Evolutionary conservation across 1,140 invertebrate genomes (phyloP).

Genomic region (Halotydeus destructor): DNA sequence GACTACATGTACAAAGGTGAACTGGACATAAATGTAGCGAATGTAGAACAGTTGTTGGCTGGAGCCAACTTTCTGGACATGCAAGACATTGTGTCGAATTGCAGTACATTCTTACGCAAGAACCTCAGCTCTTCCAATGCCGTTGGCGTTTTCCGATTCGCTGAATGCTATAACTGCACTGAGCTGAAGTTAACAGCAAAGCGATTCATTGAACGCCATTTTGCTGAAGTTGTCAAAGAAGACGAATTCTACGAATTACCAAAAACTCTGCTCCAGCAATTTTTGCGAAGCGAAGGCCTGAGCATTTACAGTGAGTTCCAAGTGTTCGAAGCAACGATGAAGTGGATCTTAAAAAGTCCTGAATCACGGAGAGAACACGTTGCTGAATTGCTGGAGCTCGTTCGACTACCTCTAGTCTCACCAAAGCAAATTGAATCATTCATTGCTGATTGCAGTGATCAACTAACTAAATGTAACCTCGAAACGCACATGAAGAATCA

Average conservation of each 20-base stretch:
- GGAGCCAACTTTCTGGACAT: conserved; percentile 82
- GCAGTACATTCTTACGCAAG: conserved; percentile 59
- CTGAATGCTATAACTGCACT: conserved; percentile 67
- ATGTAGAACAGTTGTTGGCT: conserved; percentile 68
- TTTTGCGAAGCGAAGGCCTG: conserved; percentile 66
- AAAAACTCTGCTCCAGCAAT: conserved; percentile 50
- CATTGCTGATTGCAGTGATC: conserved; percentile 54
- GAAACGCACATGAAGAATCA: conserved; percentile 53
- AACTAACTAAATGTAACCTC: conserved; percentile 44
- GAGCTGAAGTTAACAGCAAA: conserved; percentile 55
- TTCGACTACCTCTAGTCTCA: conserved; percentile 63
- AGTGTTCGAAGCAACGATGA: conserved; percentile 69
- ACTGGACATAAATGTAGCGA: conserved; percentile 37
- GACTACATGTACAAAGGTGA: conserved; percentile 59
- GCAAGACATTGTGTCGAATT: conserved; percentile 59
- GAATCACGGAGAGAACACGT: conserved; percentile 53
- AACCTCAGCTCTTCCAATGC: conserved; percentile 64
- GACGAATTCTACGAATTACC: conserved; percentile 75
- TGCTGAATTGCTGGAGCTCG: conserved; percentile 60
- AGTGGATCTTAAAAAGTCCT: conserved; percentile 71
- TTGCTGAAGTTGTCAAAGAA: conserved; percentile 48
- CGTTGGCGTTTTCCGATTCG: conserved; percentile 44
- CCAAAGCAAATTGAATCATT: conserved; percentile 54
- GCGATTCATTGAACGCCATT: conserved; percentile 66
- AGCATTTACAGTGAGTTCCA: conserved; percentile 77